Conservation (phyloP, 64 coral and sea anemone genomes). For the Montipora sp. region DNA sequence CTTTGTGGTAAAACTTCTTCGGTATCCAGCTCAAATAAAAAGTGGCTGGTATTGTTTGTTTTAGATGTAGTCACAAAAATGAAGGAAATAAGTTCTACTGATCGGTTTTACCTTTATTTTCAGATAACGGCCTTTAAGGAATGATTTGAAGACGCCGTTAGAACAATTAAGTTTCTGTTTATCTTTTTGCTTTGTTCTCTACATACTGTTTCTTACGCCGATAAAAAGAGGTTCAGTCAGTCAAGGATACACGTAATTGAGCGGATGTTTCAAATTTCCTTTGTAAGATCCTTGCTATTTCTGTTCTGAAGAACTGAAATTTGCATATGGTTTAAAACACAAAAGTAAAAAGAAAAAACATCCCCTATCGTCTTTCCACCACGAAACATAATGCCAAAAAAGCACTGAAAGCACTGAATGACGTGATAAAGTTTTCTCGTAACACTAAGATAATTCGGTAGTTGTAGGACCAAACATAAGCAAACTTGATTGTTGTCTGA, state of each 20-base stretch:
- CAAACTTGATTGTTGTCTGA: neutral
- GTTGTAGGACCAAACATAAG: neutral
- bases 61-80: neutral
- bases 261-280: conserved; percentile 14
- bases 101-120: too few relatives aligned
- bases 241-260: conserved; percentile 8
- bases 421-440: too few relatives aligned
- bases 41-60: conserved; percentile 14
- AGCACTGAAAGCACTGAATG: neutral
- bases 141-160: too few relatives aligned
- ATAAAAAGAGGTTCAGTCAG: neutral
- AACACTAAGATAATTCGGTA: neutral
- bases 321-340: neutral
- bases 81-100: neutral
- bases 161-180: too few relatives aligned
- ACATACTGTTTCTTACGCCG: neutral
- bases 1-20: conserved; percentile 13
- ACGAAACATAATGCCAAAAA: too few relatives aligned
- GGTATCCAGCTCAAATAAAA: neutral
- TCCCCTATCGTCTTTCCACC: neutral
- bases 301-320: neutral
- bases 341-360: neutral
- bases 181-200: neutral
- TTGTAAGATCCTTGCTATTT: neutral
- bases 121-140: too few relatives aligned